Evolutionary conservation across 2,113 vertebrate species (phyloP).

Genomic region (Syngnathus scovelli): DNA sequence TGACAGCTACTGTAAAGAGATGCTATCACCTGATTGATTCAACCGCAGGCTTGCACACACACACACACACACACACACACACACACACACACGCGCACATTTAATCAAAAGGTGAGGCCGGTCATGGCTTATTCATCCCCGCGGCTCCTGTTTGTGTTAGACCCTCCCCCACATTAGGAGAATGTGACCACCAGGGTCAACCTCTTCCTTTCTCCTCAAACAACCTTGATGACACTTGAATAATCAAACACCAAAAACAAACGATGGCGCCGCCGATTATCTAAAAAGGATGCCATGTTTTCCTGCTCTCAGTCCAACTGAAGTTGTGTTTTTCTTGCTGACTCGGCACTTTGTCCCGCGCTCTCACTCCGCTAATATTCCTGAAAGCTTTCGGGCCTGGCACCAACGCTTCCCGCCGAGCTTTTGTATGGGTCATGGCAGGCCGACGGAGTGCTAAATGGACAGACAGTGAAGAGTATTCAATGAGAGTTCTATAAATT

Average conservation of each 20-base stretch:
- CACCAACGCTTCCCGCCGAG: constrained; percentile 54
- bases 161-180: constrained; percentile 5
- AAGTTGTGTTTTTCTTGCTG: constrained; percentile 41
- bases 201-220: neutral
- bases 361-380: constrained; percentile 55
- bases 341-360: constrained; percentile 46
- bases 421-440: constrained; percentile 50
- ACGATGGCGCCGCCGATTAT: neutral
- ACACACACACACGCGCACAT: neutral
- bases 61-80: constrained; percentile 4
- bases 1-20: neutral
- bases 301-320: constrained; percentile 26
- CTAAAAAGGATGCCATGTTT: neutral
- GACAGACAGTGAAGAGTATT: constrained; percentile 46
- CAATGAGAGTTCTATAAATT: constrained; percentile 6
- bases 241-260: neutral
- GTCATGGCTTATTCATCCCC: constrained; percentile 60
- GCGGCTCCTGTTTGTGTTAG: constrained; percentile 12
- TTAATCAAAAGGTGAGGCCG: constrained; percentile 40
- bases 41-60: neutral
- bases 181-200: neutral
- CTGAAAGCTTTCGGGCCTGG: constrained; percentile 56
- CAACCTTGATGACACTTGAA: neutral
- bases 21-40: constrained; percentile 21
- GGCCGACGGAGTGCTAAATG: constrained; percentile 50